These are phyloP conservation scores for Oscheius sp. DNA, from an alignment of 2,888 invertebrate species.

Conservation along the genomic window DNA sequence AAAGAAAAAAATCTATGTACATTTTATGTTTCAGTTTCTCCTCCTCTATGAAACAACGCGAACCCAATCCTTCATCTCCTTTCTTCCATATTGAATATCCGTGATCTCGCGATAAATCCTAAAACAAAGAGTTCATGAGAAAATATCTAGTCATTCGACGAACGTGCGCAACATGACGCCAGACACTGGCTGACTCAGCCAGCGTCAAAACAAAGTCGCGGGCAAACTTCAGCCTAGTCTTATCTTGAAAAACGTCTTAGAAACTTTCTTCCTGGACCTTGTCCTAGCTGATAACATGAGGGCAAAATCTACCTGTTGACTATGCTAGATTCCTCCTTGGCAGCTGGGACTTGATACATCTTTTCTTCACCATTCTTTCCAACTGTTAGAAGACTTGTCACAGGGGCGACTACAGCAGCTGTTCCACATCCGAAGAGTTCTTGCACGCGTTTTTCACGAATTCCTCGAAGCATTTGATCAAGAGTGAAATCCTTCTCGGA, in stretches of 20 bases:
- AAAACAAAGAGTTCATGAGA: too few species aligned
- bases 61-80: conserved; percentile 62
- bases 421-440: conserved; percentile 98
- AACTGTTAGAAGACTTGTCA: conserved; percentile 84
- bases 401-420: conserved; percentile 91
- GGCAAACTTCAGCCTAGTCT: background rate
- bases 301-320: conserved; percentile 74
- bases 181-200: too few species aligned
- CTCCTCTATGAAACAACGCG: conserved; percentile 38
- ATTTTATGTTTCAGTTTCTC: too few species aligned
- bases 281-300: too few species aligned
- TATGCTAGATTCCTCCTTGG: conserved; percentile 79
- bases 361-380: conserved; percentile 40
- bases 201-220: background rate
- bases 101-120: conserved; percentile 29
- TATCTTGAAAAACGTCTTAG: background rate
- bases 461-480: conserved; percentile 80
- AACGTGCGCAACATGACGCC: too few species aligned
- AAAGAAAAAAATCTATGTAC: too few species aligned
- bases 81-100: conserved; percentile 62
- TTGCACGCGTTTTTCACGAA: conserved; percentile 84
- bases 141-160: too few species aligned
- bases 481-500: conserved; percentile 85
- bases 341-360: conserved; percentile 72
- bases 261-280: too few species aligned